A percentile compares a stretch with the other conserved stretches of the same genome.
Evolutionary conservation across 2,888 invertebrate species (phyloP).

Genomic region (Xestia rhomboidea): DNA sequence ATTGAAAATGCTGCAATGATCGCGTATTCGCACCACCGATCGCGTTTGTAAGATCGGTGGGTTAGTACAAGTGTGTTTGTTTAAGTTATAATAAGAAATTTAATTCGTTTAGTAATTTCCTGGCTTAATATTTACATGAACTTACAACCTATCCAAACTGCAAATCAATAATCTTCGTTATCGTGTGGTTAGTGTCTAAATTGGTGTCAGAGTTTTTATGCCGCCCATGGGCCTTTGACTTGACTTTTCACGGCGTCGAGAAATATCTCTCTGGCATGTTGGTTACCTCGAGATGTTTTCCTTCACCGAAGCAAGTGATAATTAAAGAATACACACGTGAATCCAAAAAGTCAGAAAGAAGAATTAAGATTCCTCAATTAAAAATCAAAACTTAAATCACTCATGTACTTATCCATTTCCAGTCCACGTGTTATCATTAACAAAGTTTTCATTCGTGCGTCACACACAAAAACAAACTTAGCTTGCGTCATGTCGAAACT

Average conservation of each 20-base stretch:
- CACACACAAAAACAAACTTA: slow-evolving; percentile 13
- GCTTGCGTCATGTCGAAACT: slow-evolving; percentile 27
- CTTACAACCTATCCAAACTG: not conserved
- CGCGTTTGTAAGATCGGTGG: not conserved
- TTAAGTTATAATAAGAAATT: not conserved
- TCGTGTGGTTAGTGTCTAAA: too few species aligned
- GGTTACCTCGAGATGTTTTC: too few species aligned
- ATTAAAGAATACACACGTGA: too few species aligned
- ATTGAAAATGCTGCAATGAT: not conserved
- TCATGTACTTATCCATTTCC: not conserved
- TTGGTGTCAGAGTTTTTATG: too few species aligned
- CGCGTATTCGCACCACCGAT: not conserved
- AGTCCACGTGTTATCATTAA: slow-evolving; percentile 30
- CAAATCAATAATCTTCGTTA: not conserved
- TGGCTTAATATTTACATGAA: too few species aligned
- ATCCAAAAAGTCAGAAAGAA: too few species aligned
- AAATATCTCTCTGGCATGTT: too few species aligned
- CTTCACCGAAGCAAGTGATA: too few species aligned
- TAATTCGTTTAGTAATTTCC: too few species aligned
- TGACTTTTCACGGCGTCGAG: too few species aligned
- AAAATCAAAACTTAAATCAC: not conserved
- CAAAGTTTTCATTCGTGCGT: slow-evolving; percentile 23
- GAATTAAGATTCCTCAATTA: not conserved
- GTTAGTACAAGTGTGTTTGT: not conserved
- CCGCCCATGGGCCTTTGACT: too few species aligned